These are phyloP conservation scores for Tiaroga cobitis DNA, from an alignment of 2,797 vertebrate species.

Conservation along the genomic window DNA sequence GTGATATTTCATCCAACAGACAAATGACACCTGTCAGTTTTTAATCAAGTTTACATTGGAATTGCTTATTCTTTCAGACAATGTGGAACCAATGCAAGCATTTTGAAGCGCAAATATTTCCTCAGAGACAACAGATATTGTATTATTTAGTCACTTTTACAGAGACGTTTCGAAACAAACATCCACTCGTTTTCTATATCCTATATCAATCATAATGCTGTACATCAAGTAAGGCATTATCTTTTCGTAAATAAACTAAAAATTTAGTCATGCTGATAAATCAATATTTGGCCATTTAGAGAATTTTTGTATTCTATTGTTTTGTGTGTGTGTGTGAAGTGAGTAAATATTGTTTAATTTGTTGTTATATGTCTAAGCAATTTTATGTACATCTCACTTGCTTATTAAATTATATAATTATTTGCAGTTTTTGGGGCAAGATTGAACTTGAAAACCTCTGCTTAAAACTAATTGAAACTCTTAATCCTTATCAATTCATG, in stretches of 20 bases:
- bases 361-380: not conserved
- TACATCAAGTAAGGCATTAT: not conserved
- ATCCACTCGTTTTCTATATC: not conserved
- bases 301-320: too few relatives aligned
- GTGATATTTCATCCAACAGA: not conserved
- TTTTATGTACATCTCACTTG: not conserved
- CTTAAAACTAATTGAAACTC: not conserved
- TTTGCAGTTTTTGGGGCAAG: not conserved
- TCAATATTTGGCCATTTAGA: not conserved
- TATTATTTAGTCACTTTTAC: conserved; percentile 1
- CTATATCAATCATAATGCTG: not conserved
- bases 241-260: not conserved
- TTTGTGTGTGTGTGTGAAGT: too few relatives aligned
- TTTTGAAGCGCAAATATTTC: not conserved
- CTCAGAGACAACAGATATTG: not conserved
- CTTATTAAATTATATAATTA: not conserved
- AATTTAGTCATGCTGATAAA: not conserved
- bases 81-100: not conserved
- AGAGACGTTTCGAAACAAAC: not conserved
- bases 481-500: not conserved
- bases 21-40: not conserved
- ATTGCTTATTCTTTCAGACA: not conserved
- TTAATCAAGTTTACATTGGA: not conserved
- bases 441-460: not conserved
- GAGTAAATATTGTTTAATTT: not conserved